Evolutionary conservation across 2,888 invertebrate genomes (phyloP).

Genomic region (Crepidodera aurea): DNA sequence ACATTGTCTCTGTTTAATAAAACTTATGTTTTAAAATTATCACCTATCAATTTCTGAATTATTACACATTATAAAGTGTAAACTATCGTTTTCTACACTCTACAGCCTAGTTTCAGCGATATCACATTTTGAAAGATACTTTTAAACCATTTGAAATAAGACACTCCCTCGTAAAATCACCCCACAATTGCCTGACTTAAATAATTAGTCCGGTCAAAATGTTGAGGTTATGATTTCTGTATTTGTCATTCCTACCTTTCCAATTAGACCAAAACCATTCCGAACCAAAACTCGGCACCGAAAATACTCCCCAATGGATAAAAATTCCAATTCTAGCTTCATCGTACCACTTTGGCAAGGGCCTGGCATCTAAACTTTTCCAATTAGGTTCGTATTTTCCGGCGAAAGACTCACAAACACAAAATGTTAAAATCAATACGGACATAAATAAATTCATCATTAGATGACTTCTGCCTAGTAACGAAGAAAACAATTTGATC

Average conservation of each 20-base stretch:
- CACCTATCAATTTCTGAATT: no score
- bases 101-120: no score
- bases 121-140: not conserved
- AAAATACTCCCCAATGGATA: slow-evolving; percentile 92
- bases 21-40: no score
- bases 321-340: slow-evolving; percentile 91
- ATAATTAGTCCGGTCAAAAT: no score
- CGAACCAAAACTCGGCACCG: slow-evolving; percentile 84
- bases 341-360: slow-evolving; percentile 89
- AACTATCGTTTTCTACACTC: no score
- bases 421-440: not conserved
- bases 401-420: not conserved
- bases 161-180: no score
- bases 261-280: slow-evolving; percentile 95
- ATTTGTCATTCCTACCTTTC: slow-evolving; percentile 67
- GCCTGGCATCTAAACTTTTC: slow-evolving; percentile 84
- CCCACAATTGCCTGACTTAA: no score
- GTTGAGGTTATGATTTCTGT: not conserved
- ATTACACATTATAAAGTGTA: no score
- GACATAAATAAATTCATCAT: not conserved
- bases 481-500: not conserved
- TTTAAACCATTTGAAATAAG: no score
- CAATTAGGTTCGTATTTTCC: slow-evolving; percentile 74
- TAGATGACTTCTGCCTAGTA: not conserved
- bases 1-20: no score